phyloP scores from a whole-genome alignment of 30 jellyfish, hydroid and myxozoan genomes.

The Aurelia aurita region DNA sequence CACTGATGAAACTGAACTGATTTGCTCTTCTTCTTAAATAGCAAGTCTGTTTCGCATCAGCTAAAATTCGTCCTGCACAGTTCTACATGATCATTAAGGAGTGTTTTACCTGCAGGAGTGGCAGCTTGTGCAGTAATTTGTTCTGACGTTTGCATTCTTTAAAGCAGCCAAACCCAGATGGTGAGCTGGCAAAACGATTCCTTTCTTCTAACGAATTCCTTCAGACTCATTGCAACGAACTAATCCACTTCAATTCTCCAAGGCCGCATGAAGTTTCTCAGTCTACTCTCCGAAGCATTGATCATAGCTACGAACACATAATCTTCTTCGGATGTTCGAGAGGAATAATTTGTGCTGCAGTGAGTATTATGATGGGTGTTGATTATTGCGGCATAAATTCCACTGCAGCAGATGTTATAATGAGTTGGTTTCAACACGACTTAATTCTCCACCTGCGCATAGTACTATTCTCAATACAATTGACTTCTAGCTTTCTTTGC shows the following conservation, averaged over 20 bases:
- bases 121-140: slow-evolving; percentile 61
- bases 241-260: not conserved
- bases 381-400: slow-evolving; percentile 52
- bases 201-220: slow-evolving; percentile 32
- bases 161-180: slow-evolving; percentile 40
- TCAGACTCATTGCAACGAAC: slow-evolving; percentile 35
- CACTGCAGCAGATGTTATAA: slow-evolving; percentile 50
- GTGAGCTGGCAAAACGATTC: not conserved
- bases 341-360: too few species aligned
- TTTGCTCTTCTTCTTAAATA: not conserved
- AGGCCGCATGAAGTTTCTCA: too few species aligned
- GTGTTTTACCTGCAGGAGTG: slow-evolving; percentile 54
- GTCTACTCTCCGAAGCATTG: too few species aligned
- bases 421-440: slow-evolving; percentile 22
- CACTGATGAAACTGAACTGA: not conserved
- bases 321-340: too few species aligned
- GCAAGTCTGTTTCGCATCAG: not conserved
- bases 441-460: slow-evolving; percentile 46
- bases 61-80: too few species aligned
- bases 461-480: slow-evolving; percentile 38
- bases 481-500: slow-evolving; percentile 39
- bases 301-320: too few species aligned
- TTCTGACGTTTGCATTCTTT: slow-evolving; percentile 55
- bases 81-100: not conserved
- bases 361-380: slow-evolving; percentile 34